A percentile compares a stretch with the other conserved stretches of the same genome.
phyloP scores from a whole-genome alignment of 2,797 vertebrate species.

The Craterocephalus amniculus region DNA sequence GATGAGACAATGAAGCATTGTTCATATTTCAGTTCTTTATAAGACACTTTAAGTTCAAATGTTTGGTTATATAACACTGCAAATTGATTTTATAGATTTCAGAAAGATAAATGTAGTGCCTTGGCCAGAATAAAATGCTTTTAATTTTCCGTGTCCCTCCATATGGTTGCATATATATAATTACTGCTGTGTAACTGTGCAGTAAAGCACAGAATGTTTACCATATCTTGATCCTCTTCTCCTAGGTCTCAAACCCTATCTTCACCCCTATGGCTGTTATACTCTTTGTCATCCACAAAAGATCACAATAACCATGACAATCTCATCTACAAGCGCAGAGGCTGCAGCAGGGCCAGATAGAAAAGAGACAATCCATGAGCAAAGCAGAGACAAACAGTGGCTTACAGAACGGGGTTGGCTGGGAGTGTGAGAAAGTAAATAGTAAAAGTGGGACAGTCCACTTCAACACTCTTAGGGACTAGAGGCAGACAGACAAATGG shows the following conservation, averaged over 20 bases:
- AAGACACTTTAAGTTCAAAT: conserved; percentile 17
- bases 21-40: background rate
- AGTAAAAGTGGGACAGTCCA: conserved; percentile 58
- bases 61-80: conserved; percentile 10
- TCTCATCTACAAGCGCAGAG: conserved; percentile 68
- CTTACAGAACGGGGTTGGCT: conserved; percentile 42
- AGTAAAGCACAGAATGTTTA: conserved; percentile 53
- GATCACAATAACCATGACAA: conserved; percentile 75
- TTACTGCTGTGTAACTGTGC: conserved; percentile 23
- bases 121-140: background rate
- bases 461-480: conserved; percentile 33
- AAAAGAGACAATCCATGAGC: conserved; percentile 68
- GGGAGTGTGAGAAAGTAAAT: conserved; percentile 78
- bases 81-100: conserved; percentile 14
- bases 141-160: background rate
- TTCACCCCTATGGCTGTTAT: conserved; percentile 55
- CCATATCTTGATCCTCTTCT: conserved; percentile 47
- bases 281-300: conserved; percentile 69
- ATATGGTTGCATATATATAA: conserved; percentile 18
- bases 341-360: conserved; percentile 50
- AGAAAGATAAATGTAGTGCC: conserved; percentile 1
- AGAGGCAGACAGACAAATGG: conserved; percentile 33
- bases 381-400: conserved; percentile 61
- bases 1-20: background rate
- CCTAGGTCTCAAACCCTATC: conserved; percentile 40